Conservation (phyloP, 1,140 invertebrate species). For the Drosophila nasuta region DNA sequence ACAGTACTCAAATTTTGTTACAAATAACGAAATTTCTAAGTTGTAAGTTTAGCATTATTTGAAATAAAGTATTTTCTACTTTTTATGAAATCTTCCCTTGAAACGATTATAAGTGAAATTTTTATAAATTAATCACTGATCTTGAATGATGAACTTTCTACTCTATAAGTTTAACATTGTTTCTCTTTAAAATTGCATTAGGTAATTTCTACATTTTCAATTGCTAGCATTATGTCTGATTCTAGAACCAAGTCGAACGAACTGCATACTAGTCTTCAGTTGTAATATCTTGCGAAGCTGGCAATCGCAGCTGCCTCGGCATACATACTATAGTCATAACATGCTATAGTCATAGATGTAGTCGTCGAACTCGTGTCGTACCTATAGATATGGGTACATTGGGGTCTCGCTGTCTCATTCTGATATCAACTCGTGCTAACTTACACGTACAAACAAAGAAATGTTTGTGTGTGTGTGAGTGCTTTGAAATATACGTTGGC, state of each 20-base stretch:
- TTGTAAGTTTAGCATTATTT: too few relatives aligned
- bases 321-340: background rate
- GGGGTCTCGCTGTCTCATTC: background rate
- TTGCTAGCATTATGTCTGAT: background rate
- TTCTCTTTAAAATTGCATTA: too few relatives aligned
- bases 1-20: too few relatives aligned
- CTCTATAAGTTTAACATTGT: too few relatives aligned
- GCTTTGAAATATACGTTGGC: conserved; percentile 12
- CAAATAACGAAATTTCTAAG: too few relatives aligned
- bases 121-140: too few relatives aligned
- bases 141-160: too few relatives aligned
- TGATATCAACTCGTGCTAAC: background rate
- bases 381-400: conserved; percentile 14
- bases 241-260: background rate
- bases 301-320: conserved; percentile 45
- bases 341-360: background rate
- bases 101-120: too few relatives aligned
- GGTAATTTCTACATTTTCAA: too few relatives aligned
- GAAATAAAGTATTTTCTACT: too few relatives aligned
- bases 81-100: too few relatives aligned
- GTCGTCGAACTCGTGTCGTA: background rate
- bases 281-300: conserved; percentile 74
- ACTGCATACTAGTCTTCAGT: background rate
- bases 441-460: background rate
- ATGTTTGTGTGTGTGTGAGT: conserved; percentile 1